A percentile compares a stretch with the other conserved stretches of the same genome.
phyloP scores from a whole-genome alignment of 2,888 invertebrate species.

The Drosophila neotestacea region DNA sequence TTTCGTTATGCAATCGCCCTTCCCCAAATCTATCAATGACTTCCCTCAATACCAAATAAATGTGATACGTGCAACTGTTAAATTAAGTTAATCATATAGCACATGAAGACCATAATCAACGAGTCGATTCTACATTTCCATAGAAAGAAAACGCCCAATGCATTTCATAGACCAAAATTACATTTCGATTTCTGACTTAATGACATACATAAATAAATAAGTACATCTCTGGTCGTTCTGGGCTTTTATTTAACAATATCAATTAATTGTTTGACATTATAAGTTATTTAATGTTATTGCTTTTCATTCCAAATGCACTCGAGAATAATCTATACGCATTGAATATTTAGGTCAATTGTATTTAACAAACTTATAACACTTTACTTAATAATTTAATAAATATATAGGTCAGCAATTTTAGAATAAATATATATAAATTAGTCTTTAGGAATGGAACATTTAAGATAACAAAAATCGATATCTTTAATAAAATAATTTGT shows the following conservation, averaged over 20 bases:
- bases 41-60: constrained; percentile 64
- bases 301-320: background rate
- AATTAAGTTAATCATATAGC: constrained; percentile 72
- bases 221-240: background rate
- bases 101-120: constrained; percentile 44
- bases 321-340: background rate
- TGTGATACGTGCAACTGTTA: constrained; percentile 73
- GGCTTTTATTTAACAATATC: constrained; percentile 26
- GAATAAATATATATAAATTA: too few species aligned
- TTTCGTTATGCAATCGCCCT: constrained; percentile 48
- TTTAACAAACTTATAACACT: too few species aligned
- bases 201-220: constrained; percentile 17
- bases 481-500: too few species aligned
- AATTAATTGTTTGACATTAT: constrained; percentile 16
- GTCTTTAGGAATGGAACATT: too few species aligned
- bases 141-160: constrained; percentile 34
- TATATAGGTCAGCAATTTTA: too few species aligned
- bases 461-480: too few species aligned
- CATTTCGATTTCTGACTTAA: constrained; percentile 31
- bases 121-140: constrained; percentile 16
- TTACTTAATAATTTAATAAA: too few species aligned
- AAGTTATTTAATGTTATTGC: constrained; percentile 19
- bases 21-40: too few species aligned
- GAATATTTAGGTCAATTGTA: background rate
- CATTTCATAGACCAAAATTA: constrained; percentile 32